Conservation (phyloP, 1,140 invertebrate species). For the Drosophila santomea region DNA sequence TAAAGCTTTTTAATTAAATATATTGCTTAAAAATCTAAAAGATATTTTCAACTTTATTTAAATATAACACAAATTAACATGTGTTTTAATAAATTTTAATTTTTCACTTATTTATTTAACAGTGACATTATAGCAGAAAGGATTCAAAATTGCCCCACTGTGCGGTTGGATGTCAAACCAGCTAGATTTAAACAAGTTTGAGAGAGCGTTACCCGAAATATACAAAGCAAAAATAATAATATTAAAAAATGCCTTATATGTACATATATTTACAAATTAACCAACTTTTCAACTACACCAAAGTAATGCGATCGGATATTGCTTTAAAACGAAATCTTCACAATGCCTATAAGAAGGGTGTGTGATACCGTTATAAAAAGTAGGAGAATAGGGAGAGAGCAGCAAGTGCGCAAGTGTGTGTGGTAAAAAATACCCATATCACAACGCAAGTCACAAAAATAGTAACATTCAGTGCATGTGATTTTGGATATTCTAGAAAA, state of each 20-base stretch:
- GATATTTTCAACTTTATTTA: too few relatives aligned
- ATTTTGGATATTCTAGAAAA: not conserved
- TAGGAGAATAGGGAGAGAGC: conserved; percentile 18
- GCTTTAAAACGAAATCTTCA: not conserved
- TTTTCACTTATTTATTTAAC: too few relatives aligned
- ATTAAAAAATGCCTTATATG: not conserved
- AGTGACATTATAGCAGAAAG: too few relatives aligned
- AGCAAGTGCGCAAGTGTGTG: conserved; percentile 58
- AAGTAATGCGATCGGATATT: not conserved
- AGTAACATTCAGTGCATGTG: not conserved
- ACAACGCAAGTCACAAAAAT: conserved; percentile 8
- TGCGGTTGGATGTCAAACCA: conserved; percentile 19
- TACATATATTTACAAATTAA: not conserved
- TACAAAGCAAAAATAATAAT: conserved; percentile 1
- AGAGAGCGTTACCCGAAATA: conserved; percentile 5
- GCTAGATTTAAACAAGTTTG: conserved; percentile 1
- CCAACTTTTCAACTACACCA: not conserved
- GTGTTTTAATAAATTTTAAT: too few relatives aligned
- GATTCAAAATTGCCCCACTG: conserved; percentile 3
- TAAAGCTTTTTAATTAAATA: too few relatives aligned
- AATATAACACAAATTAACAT: too few relatives aligned
- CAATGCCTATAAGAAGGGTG: conserved; percentile 22
- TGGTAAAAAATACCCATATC: conserved; percentile 12
- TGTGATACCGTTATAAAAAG: conserved; percentile 61
- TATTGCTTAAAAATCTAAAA: too few relatives aligned